Conservation (phyloP, 1,140 invertebrate species). For the Drosophila kepulauana region DNA sequence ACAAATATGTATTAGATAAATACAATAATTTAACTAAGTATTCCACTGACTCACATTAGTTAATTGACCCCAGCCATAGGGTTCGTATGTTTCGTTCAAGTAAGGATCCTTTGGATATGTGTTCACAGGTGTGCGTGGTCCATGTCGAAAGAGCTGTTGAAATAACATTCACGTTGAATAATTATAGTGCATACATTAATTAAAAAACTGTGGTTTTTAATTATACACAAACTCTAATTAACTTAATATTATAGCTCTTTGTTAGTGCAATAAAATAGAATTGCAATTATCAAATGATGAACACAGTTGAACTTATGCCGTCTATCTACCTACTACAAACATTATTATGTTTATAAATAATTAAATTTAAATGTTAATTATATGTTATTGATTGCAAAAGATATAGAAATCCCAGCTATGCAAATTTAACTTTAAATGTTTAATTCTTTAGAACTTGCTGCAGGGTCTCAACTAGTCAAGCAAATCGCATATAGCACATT, state of each 20-base stretch:
- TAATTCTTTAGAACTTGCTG: background rate
- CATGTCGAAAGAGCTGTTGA: slow-evolving; percentile 90
- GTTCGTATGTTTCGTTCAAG: slow-evolving; percentile 88
- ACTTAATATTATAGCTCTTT: background rate
- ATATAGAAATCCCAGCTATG: too few relatives aligned
- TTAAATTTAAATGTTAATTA: too few relatives aligned
- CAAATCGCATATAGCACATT: background rate
- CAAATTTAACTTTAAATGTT: background rate
- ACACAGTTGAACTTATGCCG: background rate
- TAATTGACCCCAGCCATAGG: slow-evolving; percentile 91
- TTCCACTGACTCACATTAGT: slow-evolving; percentile 88
- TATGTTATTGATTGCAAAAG: too few relatives aligned
- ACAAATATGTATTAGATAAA: too few relatives aligned
- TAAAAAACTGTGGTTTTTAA: background rate
- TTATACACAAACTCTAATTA: background rate
- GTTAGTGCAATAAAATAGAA: background rate
- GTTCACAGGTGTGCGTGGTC: slow-evolving; percentile 90
- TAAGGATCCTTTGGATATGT: slow-evolving; percentile 92
- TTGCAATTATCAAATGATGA: background rate
- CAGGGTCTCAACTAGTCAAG: background rate
- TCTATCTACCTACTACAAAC: background rate
- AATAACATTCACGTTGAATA: background rate
- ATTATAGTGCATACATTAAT: background rate
- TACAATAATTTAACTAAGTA: too few relatives aligned
- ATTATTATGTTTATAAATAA: too few relatives aligned